Conservation (phyloP, 2,888 invertebrate genomes). For the Elmis aenea region DNA sequence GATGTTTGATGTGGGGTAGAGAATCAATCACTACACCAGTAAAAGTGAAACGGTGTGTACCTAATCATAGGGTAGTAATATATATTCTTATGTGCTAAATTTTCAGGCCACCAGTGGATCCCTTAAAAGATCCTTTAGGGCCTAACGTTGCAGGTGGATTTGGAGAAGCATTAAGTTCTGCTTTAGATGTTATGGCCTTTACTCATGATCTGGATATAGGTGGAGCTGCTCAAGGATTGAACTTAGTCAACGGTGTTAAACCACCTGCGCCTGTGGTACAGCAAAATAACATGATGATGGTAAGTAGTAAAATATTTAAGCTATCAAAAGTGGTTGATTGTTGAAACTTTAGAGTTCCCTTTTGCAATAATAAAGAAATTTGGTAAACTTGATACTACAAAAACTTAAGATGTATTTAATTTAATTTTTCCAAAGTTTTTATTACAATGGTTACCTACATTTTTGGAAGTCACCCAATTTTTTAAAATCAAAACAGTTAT, state of each 20-base stretch:
- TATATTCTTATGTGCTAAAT: constrained; percentile 2
- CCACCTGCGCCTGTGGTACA: constrained; percentile 7
- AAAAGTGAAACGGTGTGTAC: constrained; percentile 56
- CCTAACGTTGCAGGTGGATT: constrained; percentile 50
- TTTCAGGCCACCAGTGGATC: constrained; percentile 46
- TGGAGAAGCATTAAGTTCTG: constrained; percentile 64
- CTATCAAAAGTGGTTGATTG: too few species aligned
- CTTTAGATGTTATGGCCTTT: constrained; percentile 80
- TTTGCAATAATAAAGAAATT: too few species aligned
- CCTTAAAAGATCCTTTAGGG: constrained; percentile 36
- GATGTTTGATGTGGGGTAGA: constrained; percentile 86
- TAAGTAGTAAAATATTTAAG: too few species aligned
- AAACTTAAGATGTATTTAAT: too few species aligned
- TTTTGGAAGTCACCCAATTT: too few species aligned
- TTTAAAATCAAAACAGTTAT: too few species aligned
- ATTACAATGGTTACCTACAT: too few species aligned
- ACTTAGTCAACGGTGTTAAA: constrained; percentile 32
- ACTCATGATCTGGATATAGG: constrained; percentile 57
- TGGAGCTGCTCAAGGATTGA: constrained; percentile 34
- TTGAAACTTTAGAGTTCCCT: too few species aligned
- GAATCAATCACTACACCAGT: constrained; percentile 84
- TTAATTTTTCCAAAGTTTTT: too few species aligned
- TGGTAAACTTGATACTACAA: too few species aligned
- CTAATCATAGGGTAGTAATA: constrained; percentile 4
- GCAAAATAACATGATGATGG: too few species aligned